Percentiles rank a stretch among this genome's conserved stretches.
Evolutionary conservation across 2,888 invertebrate species (phyloP).

Genomic region (Apomyelois bistriatella): DNA sequence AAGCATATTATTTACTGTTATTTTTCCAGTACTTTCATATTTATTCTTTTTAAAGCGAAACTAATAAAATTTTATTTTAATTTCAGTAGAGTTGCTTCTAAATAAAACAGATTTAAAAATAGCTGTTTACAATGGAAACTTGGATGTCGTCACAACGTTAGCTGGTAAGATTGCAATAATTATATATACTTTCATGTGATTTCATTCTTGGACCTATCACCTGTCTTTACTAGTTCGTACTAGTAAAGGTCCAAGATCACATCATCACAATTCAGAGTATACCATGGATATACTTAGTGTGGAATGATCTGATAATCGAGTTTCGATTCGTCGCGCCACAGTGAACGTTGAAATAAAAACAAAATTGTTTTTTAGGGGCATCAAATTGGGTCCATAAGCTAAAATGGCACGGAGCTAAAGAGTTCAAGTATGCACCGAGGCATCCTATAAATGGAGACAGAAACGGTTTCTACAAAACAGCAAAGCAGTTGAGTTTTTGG

Average conservation of each 20-base stretch:
- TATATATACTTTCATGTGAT: not conserved
- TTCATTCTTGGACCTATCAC: not conserved
- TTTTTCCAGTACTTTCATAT: too few relatives aligned
- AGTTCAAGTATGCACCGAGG: constrained; percentile 46
- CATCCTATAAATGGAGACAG: constrained; percentile 41
- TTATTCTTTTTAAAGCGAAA: not conserved
- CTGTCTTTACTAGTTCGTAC: too few relatives aligned
- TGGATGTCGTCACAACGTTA: constrained; percentile 63
- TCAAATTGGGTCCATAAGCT: constrained; percentile 68
- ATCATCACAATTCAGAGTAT: too few relatives aligned
- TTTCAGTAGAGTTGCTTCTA: constrained; percentile 65
- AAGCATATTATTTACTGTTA: too few relatives aligned
- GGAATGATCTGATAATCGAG: too few relatives aligned
- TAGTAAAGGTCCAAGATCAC: too few relatives aligned
- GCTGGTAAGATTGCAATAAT: constrained; percentile 41
- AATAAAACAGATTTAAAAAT: constrained; percentile 57
- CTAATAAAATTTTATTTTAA: constrained; percentile 2
- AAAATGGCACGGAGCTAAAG: constrained; percentile 54
- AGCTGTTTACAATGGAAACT: constrained; percentile 65
- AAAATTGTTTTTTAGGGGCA: constrained; percentile 43
- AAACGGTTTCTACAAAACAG: constrained; percentile 61
- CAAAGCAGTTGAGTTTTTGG: constrained; percentile 59
- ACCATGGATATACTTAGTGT: too few relatives aligned
- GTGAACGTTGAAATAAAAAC: too few relatives aligned
- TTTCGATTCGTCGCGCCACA: too few relatives aligned